These are phyloP conservation scores for Uloborus plumipes DNA, from an alignment of 2,888 invertebrate genomes.

Conservation along the genomic window DNA sequence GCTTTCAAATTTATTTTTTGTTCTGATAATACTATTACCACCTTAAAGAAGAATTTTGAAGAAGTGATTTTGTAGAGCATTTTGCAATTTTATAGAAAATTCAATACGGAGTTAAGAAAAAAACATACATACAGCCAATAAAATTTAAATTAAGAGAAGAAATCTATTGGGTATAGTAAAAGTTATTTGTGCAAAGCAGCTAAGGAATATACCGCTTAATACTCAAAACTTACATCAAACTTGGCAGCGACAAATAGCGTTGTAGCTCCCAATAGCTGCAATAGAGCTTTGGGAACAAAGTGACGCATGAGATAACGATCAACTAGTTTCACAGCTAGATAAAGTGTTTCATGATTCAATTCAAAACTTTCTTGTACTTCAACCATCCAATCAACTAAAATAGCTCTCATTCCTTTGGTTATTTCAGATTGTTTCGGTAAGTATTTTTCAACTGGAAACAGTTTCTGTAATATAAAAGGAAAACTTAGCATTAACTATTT, in stretches of 20 bases:
- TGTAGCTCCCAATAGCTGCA: conserved; percentile 93
- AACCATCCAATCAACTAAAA: conserved; percentile 99
- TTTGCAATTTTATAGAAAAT: too few relatives aligned
- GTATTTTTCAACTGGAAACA: conserved; percentile 85
- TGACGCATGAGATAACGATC: conserved; percentile 86
- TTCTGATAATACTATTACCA: too few relatives aligned
- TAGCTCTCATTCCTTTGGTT: conserved; percentile 88
- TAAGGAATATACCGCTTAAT: too few relatives aligned
- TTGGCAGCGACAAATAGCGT: conserved; percentile 94
- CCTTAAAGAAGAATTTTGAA: too few relatives aligned
- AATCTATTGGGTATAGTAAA: too few relatives aligned
- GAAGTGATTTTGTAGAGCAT: too few relatives aligned
- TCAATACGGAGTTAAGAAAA: too few relatives aligned
- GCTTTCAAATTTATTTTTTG: too few relatives aligned
- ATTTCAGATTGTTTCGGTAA: conserved; percentile 84
- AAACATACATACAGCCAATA: too few relatives aligned
- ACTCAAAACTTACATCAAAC: conserved; percentile 88
- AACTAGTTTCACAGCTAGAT: conserved; percentile 94
- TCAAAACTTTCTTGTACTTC: conserved; percentile 98
- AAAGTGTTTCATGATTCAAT: conserved; percentile 97
- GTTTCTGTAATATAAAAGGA: conserved; percentile 73
- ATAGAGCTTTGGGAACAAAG: conserved; percentile 81
- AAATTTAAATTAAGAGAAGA: too few relatives aligned
- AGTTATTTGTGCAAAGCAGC: too few relatives aligned
- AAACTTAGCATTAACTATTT: too few relatives aligned